phyloP scores from a whole-genome alignment of 2,797 vertebrate genomes.

The Scarus forsteni region DNA sequence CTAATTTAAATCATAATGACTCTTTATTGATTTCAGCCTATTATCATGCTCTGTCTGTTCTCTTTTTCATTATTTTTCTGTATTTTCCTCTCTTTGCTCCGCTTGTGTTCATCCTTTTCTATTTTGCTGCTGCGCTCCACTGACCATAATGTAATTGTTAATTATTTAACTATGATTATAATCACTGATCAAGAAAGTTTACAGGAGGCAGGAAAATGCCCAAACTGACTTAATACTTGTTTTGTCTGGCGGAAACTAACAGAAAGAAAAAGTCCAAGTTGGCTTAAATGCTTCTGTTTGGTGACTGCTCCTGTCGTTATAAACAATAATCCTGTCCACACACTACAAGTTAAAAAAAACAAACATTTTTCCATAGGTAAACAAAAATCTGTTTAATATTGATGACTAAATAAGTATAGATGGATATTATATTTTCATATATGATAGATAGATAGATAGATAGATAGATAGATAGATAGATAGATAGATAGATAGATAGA shows the following conservation, averaged over 20 bases:
- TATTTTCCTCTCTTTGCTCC: not conserved
- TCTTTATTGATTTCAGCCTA: not conserved
- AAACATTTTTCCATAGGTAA: too few relatives aligned
- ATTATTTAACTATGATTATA: not conserved
- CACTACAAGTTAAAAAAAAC: too few relatives aligned
- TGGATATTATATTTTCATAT: too few relatives aligned
- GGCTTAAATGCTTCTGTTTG: too few relatives aligned
- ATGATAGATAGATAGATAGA: too few relatives aligned
- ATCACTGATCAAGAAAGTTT: not conserved
- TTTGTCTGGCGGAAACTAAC: not conserved
- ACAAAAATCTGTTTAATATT: too few relatives aligned
- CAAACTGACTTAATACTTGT: not conserved
- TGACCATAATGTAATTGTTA: not conserved
- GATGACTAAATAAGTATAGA: too few relatives aligned
- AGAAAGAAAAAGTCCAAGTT: not conserved
- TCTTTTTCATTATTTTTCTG: not conserved
- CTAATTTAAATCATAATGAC: not conserved
- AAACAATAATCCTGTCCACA: too few relatives aligned
- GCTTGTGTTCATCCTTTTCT: not conserved
- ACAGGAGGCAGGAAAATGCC: not conserved
- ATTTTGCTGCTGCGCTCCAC: not conserved
- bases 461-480: too few relatives aligned
- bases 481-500: too few relatives aligned
- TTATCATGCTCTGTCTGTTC: slow-evolving; percentile 1
- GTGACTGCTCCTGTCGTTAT: too few relatives aligned